Conservation (phyloP, 2,797 vertebrate species). For the Lutjanus campechanus region DNA sequence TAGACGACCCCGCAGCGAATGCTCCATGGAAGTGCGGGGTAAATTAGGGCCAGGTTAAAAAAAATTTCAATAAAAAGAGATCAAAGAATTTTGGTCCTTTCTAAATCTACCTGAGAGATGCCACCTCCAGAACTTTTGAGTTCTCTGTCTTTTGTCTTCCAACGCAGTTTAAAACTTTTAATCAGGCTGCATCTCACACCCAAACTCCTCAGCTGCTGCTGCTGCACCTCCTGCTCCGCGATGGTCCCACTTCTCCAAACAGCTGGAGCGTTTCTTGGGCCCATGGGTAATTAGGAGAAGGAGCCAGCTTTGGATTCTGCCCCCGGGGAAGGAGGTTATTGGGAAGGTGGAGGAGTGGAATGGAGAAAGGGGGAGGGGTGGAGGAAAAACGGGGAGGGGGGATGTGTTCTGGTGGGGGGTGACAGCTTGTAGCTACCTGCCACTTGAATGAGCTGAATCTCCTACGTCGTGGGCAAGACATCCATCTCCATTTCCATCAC, state of each 20-base stretch:
- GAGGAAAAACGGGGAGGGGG: slow-evolving; percentile 35
- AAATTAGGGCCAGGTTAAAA: slow-evolving; percentile 28
- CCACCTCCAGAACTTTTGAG: slow-evolving; percentile 31
- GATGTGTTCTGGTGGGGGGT: slow-evolving; percentile 8
- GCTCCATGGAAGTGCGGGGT: not conserved
- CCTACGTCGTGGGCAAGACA: slow-evolving; percentile 47
- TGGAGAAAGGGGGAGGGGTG: slow-evolving; percentile 34
- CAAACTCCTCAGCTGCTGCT: slow-evolving; percentile 50
- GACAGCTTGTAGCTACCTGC: slow-evolving; percentile 63
- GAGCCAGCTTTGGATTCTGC: slow-evolving; percentile 70
- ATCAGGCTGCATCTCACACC: slow-evolving; percentile 64
- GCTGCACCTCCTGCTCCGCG: slow-evolving; percentile 66
- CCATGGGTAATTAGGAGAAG: slow-evolving; percentile 84
- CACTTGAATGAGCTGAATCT: slow-evolving; percentile 56
- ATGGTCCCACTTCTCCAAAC: slow-evolving; percentile 76
- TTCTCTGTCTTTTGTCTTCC: slow-evolving; percentile 59
- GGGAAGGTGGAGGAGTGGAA: slow-evolving; percentile 58
- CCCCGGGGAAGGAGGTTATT: slow-evolving; percentile 73
- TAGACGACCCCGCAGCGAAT: slow-evolving; percentile 30
- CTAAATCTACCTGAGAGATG: slow-evolving; percentile 24
- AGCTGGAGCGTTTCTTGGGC: slow-evolving; percentile 83
- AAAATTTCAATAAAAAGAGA: slow-evolving; percentile 5
- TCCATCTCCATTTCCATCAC: slow-evolving; percentile 69
- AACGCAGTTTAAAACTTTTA: slow-evolving; percentile 77
- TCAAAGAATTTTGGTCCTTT: not conserved